Evolutionary conservation across 2,888 invertebrate genomes (phyloP), one percentile per base, ranked within the genome.

Genomic region (Drosophila phalerata): DNA sequence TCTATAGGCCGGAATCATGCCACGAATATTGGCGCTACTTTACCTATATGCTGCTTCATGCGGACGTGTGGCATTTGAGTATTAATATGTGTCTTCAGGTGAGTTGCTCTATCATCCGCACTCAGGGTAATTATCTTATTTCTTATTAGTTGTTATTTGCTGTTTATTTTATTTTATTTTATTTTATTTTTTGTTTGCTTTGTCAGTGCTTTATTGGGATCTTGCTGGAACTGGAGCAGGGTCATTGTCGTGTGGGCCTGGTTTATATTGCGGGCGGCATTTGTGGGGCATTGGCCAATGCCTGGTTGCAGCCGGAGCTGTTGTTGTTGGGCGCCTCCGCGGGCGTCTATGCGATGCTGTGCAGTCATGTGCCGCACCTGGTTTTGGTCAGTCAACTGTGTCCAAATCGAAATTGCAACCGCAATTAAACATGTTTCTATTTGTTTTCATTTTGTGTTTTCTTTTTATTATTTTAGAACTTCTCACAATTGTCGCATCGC

Each of bases 311-410:
- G 91, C 96, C 96, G 28, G 93, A 93, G 69, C 95, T 96, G 68
- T 95, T 95, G 85, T 94, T 98, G 80, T 96, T 97, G 51, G 98
- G 98, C 19, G 97, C 98, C 38, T 97, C 97, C 0, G 98, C 97
- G 1, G 98, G 98, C 8, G 97, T 98, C 61, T 98, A 98, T 92
- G 96, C 97, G 25, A 93, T 98, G 77, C 94, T 98, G 70, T 96
- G 97, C 55, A 97, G 98, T 71, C 97, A 98, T 92, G 93, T 98
- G 62, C 95, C 98, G 53, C 97, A 98, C 93, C 95, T 97, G 75
- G 93, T 96, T 89, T 93, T 97, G 93, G 95, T 95, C 92, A 86
- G 81, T 83, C 77, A 83, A 81, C 69, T 77, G 86, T 79, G 57
- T 52, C 71, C 52, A 65, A 57, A 69, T 66, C 68, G 56, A 58